Conservation (phyloP, 2,797 vertebrate species). For the Anguilla anguilla region DNA sequence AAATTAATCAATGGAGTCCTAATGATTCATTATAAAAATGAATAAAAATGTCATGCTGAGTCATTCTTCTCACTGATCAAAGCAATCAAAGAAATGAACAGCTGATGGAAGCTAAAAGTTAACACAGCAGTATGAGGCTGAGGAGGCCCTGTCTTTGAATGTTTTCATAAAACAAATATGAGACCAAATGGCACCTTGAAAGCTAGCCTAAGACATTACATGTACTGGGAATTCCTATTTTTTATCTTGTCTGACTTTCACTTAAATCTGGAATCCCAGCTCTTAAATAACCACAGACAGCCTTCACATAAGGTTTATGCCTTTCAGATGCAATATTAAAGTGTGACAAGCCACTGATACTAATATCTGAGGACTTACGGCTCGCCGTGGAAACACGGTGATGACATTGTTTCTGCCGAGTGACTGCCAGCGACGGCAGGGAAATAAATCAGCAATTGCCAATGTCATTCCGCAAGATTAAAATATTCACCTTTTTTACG, state of each 20-base stretch:
- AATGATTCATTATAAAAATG: not conserved
- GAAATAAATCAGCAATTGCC: conserved; percentile 41
- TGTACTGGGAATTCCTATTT: not conserved
- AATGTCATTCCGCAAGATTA: conserved; percentile 39
- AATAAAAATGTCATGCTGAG: not conserved
- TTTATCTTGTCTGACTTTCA: not conserved
- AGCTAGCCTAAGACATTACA: not conserved
- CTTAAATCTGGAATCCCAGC: not conserved
- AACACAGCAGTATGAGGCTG: not conserved
- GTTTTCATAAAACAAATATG: not conserved
- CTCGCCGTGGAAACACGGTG: conserved; percentile 9
- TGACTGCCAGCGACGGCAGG: conserved; percentile 24
- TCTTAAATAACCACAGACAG: conserved; percentile 15
- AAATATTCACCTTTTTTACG: conserved; percentile 44
- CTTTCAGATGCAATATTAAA: conserved; percentile 31
- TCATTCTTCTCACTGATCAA: not conserved
- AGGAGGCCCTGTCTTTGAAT: not conserved
- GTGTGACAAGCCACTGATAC: conserved; percentile 15
- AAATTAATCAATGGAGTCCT: not conserved
- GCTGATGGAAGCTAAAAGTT: not conserved
- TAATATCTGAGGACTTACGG: conserved; percentile 23
- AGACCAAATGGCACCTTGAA: not conserved
- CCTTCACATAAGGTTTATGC: not conserved
- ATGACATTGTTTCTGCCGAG: conserved; percentile 39
- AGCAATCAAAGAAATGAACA: not conserved